These are phyloP conservation scores for Pluvialis apricaria DNA, from an alignment of 2,113 vertebrate species.

Conservation along the genomic window DNA sequence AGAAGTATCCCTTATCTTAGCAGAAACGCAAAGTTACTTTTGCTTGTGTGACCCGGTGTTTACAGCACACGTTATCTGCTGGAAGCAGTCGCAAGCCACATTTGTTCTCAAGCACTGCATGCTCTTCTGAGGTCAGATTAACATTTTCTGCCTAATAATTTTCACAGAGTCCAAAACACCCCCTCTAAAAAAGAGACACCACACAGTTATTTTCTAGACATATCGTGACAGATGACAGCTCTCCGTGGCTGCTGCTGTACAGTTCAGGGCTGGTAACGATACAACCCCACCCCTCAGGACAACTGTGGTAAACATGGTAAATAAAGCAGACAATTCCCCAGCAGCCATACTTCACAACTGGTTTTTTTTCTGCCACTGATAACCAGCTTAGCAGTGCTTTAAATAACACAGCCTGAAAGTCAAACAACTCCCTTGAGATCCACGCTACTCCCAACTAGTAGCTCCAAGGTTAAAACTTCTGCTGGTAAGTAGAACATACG, in stretches of 20 bases:
- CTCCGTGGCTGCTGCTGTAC: not conserved
- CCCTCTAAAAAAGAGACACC: not conserved
- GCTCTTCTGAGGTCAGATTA: not conserved
- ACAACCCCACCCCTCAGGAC: not conserved
- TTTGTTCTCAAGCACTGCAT: not conserved
- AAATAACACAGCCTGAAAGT: not conserved
- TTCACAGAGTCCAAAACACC: not conserved
- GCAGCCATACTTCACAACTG: fast-evolving
- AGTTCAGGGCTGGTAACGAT: not conserved
- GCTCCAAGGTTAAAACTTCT: not conserved
- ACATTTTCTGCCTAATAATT: not conserved
- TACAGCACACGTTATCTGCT: fast-evolving
- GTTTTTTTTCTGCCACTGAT: not conserved
- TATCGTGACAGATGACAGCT: not conserved
- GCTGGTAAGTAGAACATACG: not conserved
- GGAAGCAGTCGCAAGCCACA: not conserved
- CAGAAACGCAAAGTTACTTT: not conserved
- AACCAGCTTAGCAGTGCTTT: not conserved
- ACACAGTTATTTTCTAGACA: too few species aligned
- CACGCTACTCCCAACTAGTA: not conserved
- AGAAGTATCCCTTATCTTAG: too few species aligned
- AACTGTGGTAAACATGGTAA: not conserved
- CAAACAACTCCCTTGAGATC: not conserved
- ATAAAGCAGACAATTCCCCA: not conserved
- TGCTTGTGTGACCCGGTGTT: not conserved